Evolutionary conservation across 2,113 vertebrate species (phyloP).

Genomic region (Myxocyprinus asiaticus): DNA sequence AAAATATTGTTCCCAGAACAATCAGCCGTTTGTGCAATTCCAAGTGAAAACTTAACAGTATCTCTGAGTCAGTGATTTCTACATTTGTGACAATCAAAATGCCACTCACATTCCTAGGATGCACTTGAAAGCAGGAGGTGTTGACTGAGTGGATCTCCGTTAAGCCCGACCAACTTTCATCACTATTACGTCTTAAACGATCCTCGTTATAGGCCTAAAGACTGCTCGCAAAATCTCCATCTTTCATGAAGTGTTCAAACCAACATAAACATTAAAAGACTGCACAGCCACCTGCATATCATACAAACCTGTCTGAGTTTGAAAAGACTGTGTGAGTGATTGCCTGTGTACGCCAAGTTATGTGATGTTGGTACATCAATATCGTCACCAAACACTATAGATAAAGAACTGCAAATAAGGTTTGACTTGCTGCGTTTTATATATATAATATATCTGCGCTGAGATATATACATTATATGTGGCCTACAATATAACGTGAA

Average conservation of each 20-base stretch:
- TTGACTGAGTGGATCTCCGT: conserved; percentile 13
- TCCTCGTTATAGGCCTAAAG: neutral
- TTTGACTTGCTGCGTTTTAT: too few species aligned
- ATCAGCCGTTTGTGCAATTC: neutral
- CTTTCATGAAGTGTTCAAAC: conserved; percentile 1
- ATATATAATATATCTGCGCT: too few species aligned
- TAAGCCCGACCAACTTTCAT: conserved; percentile 29
- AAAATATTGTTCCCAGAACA: neutral
- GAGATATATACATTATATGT: too few species aligned
- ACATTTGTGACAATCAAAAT: neutral
- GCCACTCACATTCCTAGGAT: neutral
- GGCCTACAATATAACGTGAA: too few species aligned
- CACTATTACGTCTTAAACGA: conserved; percentile 26
- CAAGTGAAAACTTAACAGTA: neutral
- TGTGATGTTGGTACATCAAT: neutral
- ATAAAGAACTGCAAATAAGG: too few species aligned
- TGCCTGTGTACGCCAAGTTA: neutral
- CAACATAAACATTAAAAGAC: conserved; percentile 11
- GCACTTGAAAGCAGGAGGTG: conserved; percentile 10
- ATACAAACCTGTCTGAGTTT: neutral
- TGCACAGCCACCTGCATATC: neutral
- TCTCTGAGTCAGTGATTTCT: neutral
- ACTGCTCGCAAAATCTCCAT: neutral
- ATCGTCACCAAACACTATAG: too few species aligned
- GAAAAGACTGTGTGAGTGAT: neutral